A percentile compares a stretch with the other conserved stretches of the same genome.
phyloP scores from a whole-genome alignment of 2,113 vertebrate species.

The Thalassoma bifasciatum region DNA sequence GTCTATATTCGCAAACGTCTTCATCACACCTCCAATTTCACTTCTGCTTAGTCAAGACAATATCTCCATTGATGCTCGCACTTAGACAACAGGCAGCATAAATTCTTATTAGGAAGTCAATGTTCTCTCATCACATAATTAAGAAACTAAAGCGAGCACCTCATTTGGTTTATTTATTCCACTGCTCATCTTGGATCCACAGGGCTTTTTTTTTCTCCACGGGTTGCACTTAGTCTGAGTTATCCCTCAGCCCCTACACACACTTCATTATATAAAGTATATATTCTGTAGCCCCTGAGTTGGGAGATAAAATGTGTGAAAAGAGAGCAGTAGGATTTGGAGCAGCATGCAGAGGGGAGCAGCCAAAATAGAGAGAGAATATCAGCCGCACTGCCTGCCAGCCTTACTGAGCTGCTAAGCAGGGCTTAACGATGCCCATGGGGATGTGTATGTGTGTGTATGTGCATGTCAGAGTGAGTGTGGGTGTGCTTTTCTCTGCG shows the following conservation, averaged over 20 bases:
- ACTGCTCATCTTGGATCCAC: slow-evolving; percentile 24
- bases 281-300: slow-evolving; percentile 68
- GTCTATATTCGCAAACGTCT: no score
- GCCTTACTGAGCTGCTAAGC: slow-evolving; percentile 81
- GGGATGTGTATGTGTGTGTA: slow-evolving; percentile 67
- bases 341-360: slow-evolving; percentile 73
- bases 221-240: slow-evolving; percentile 44
- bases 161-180: slow-evolving; percentile 39
- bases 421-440: slow-evolving; percentile 80
- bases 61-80: slow-evolving; percentile 33
- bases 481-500: slow-evolving; percentile 25
- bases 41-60: slow-evolving; percentile 26
- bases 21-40: slow-evolving; percentile 31
- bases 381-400: slow-evolving; percentile 76
- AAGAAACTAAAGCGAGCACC: slow-evolving; percentile 15
- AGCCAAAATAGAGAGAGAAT: slow-evolving; percentile 79
- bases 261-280: slow-evolving; percentile 50
- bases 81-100: not conserved
- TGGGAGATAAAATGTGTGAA: slow-evolving; percentile 76
- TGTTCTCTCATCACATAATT: not conserved
- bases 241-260: slow-evolving; percentile 39
- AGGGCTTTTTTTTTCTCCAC: slow-evolving; percentile 11
- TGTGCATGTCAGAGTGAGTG: slow-evolving; percentile 27
- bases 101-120: not conserved
- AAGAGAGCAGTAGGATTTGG: slow-evolving; percentile 78